Conservation (phyloP, 1,140 invertebrate species). For the Aradophagus sp. region DNA sequence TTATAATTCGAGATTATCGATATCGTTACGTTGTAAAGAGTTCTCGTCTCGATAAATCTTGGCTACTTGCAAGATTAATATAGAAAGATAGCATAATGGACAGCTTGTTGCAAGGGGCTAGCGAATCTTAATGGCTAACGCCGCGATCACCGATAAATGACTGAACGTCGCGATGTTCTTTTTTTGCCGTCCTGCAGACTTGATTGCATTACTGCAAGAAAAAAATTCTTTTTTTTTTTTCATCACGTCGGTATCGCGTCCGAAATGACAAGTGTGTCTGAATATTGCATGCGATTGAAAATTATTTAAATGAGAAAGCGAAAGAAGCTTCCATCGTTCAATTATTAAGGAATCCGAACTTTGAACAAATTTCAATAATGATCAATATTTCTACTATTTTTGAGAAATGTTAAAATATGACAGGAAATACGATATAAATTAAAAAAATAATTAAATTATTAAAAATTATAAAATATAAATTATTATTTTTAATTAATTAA, state of each 20-base stretch:
- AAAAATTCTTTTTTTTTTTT: too few relatives aligned
- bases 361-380: too few relatives aligned
- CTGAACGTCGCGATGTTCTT: conserved; percentile 53
- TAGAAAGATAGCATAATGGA: conserved; percentile 69
- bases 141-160: conserved; percentile 56
- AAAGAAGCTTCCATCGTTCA: too few relatives aligned
- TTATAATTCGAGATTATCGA: conserved; percentile 43
- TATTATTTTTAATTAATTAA: too few relatives aligned
- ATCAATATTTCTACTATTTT: too few relatives aligned
- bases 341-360: too few relatives aligned
- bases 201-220: conserved; percentile 63
- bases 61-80: conserved; percentile 70
- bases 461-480: too few relatives aligned
- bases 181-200: conserved; percentile 57
- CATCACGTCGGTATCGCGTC: too few relatives aligned
- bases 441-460: too few relatives aligned
- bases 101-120: conserved; percentile 47
- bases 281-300: conserved; percentile 11
- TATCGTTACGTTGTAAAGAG: conserved; percentile 62
- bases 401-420: too few relatives aligned
- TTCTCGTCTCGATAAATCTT: conserved; percentile 53
- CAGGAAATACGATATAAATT: too few relatives aligned
- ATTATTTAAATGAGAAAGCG: conserved; percentile 46
- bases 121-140: conserved; percentile 60
- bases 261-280: conserved; percentile 19